Evolutionary conservation across 2,113 vertebrate species (phyloP).

Genomic region (Notechis scutatus): DNA sequence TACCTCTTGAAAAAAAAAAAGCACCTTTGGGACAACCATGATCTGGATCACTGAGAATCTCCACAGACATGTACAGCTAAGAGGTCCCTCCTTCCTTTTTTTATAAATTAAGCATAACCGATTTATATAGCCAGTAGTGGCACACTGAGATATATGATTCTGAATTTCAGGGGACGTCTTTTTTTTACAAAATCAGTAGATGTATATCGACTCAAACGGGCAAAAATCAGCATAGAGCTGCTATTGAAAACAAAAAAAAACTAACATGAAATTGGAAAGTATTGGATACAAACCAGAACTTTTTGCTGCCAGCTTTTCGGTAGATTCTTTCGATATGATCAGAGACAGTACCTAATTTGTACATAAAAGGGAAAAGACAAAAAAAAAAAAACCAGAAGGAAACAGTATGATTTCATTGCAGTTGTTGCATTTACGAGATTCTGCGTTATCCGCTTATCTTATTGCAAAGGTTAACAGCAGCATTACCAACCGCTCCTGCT

Average conservation of each 20-base stretch:
- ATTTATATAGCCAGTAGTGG: not conserved
- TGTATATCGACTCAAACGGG: not conserved
- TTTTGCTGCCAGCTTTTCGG: slow-evolving; percentile 90
- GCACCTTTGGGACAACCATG: too few species aligned
- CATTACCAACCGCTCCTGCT: not conserved
- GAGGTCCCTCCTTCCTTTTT: not conserved
- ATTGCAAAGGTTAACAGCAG: slow-evolving; percentile 16
- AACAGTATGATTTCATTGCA: slow-evolving; percentile 25
- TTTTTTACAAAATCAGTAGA: not conserved
- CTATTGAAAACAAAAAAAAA: not conserved
- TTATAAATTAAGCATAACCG: not conserved
- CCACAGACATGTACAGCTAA: too few species aligned
- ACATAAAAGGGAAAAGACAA: slow-evolving; percentile 25
- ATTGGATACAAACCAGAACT: slow-evolving; percentile 89
- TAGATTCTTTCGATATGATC: slow-evolving; percentile 94
- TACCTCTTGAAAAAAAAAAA: too few species aligned
- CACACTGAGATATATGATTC: not conserved
- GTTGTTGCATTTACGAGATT: not conserved
- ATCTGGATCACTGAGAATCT: too few species aligned
- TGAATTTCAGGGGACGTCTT: not conserved
- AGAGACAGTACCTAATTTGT: slow-evolving; percentile 77
- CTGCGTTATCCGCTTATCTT: not conserved
- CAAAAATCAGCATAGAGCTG: not conserved
- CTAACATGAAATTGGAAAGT: slow-evolving; percentile 26
- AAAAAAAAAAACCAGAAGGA: not conserved